phyloP scores from a whole-genome alignment of 2,888 invertebrate genomes.

The Pseudococcus viburni region DNA sequence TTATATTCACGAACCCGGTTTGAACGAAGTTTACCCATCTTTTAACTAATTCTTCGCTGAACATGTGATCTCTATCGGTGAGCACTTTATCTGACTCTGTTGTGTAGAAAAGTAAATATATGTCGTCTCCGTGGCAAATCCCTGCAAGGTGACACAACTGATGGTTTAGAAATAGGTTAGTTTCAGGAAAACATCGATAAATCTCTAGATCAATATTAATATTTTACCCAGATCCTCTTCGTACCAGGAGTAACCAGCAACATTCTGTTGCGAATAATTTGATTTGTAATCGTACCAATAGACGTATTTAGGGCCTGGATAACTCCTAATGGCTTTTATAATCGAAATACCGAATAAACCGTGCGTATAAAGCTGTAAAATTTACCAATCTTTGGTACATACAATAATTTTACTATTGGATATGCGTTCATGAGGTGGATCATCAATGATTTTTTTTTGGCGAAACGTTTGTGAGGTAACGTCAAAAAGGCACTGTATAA shows the following conservation, averaged over 20 bases:
- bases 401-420: too few species aligned
- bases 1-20: background rate
- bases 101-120: background rate
- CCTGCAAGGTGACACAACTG: too few species aligned
- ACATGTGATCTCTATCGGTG: background rate
- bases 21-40: conserved; percentile 51
- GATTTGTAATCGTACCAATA: background rate
- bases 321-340: background rate
- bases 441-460: too few species aligned
- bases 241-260: too few species aligned
- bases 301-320: conserved; percentile 7
- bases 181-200: too few species aligned
- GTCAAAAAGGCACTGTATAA: too few species aligned
- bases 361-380: background rate
- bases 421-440: too few species aligned
- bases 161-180: too few species aligned
- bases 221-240: too few species aligned
- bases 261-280: background rate
- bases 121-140: background rate
- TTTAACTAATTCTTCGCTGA: conserved; percentile 48
- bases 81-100: background rate
- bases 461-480: too few species aligned
- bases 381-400: too few species aligned
- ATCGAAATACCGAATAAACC: background rate
- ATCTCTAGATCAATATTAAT: too few species aligned